These are phyloP conservation scores for Hystrix brachyura DNA, from an alignment of 2,113 vertebrate species.

Conservation along the genomic window DNA sequence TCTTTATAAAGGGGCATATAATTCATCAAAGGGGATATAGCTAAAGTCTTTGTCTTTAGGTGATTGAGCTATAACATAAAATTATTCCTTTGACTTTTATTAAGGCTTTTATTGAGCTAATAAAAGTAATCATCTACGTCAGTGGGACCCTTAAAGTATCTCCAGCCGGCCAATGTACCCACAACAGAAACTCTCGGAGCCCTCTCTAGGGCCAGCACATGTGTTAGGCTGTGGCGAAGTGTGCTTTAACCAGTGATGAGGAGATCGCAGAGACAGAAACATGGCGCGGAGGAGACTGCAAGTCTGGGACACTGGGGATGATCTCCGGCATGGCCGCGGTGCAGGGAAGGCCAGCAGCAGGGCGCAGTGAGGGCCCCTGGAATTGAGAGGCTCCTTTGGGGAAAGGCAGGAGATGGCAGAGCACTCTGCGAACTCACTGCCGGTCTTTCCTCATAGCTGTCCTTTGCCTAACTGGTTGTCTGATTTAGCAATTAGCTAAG, in stretches of 20 bases:
- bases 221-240: not conserved
- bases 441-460: not conserved
- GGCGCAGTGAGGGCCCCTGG: not conserved
- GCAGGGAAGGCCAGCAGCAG: too few relatives aligned
- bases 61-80: constrained; percentile 43
- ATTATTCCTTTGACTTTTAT: constrained; percentile 52
- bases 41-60: constrained; percentile 47
- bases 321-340: accelerated
- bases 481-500: not conserved
- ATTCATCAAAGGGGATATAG: constrained; percentile 18
- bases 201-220: not conserved
- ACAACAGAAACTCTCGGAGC: constrained; percentile 16
- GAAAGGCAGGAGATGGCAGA: not conserved
- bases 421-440: not conserved
- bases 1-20: not conserved
- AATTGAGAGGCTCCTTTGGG: not conserved
- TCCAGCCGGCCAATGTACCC: not conserved
- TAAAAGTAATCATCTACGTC: constrained; percentile 39
- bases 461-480: not conserved
- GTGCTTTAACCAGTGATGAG: not conserved
- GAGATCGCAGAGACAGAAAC: not conserved
- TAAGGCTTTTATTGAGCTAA: constrained; percentile 41
- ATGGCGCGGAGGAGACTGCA: not conserved
- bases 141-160: constrained; percentile 5
- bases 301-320: not conserved